Conservation (phyloP, 2,113 vertebrate species). For the Natator depressus region DNA sequence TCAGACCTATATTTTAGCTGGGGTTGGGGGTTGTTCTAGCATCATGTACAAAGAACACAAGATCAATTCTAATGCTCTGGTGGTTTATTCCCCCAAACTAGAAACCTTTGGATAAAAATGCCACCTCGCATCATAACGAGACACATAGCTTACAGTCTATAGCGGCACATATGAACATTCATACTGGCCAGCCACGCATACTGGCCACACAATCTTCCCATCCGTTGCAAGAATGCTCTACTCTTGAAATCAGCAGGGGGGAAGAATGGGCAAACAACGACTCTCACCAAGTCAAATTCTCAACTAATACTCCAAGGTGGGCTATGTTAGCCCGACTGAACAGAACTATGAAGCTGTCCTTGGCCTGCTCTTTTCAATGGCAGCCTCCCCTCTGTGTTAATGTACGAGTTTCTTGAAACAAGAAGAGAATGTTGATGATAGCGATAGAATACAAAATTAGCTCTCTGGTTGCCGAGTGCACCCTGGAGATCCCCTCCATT, state of each 20-base stretch:
- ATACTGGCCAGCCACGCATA: not conserved
- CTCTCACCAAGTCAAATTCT: constrained; percentile 12
- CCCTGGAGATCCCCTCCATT: not conserved
- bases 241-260: not conserved
- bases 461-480: not conserved
- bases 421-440: not conserved
- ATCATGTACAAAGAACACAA: not conserved
- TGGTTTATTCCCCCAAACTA: not conserved
- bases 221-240: not conserved
- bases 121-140: not conserved
- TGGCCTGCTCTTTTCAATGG: not conserved
- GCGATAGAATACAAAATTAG: constrained; percentile 34
- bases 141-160: not conserved
- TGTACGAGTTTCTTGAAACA: constrained; percentile 31
- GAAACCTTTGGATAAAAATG: not conserved
- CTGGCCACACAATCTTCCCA: not conserved
- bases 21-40: not conserved
- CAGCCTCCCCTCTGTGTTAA: constrained; percentile 23
- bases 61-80: not conserved
- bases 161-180: not conserved
- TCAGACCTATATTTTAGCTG: not conserved
- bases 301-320: not conserved
- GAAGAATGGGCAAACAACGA: not conserved
- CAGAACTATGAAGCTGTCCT: constrained; percentile 13
- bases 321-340: not conserved